A percentile compares a stretch with the other conserved stretches of the same genome.
Conservation (phyloP, 2,888 invertebrate genomes). For the Platynereis dumerilii region DNA sequence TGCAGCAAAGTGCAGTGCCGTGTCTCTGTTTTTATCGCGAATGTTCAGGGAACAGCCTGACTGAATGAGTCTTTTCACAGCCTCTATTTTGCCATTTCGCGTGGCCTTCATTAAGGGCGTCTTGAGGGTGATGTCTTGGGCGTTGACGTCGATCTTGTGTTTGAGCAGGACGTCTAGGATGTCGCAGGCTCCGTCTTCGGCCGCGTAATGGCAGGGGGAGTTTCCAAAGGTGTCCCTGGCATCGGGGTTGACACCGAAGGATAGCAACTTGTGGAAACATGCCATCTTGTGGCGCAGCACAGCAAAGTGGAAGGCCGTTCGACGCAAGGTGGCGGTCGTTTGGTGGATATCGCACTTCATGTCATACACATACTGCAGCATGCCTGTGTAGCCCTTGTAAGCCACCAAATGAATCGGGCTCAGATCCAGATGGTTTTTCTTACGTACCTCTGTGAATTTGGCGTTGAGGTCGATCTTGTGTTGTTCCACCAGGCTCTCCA, state of each 20-base stretch:
- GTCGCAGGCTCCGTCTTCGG: conserved; percentile 61
- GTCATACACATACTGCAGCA: conserved; percentile 43
- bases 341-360: conserved; percentile 60
- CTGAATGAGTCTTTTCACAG: conserved; percentile 53
- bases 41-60: conserved; percentile 58
- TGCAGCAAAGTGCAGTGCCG: conserved; percentile 61
- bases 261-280: conserved; percentile 58
- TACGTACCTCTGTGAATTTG: conserved; percentile 60
- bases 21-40: conserved; percentile 61
- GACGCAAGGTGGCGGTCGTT: conserved; percentile 56
- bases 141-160: conserved; percentile 58
- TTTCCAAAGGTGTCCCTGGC: conserved; percentile 62
- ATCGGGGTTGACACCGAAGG: conserved; percentile 59
- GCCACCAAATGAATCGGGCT: conserved; percentile 62
- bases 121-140: conserved; percentile 61
- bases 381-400: conserved; percentile 60
- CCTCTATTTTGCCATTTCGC: conserved; percentile 61
- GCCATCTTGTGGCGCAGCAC: conserved; percentile 62
- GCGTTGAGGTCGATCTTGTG: conserved; percentile 62
- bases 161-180: conserved; percentile 58
- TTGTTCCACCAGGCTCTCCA: conserved; percentile 58
- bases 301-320: conserved; percentile 62
- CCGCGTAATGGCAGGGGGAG: conserved; percentile 62
- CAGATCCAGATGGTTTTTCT: conserved; percentile 61
- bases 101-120: conserved; percentile 63